These are phyloP conservation scores for Tiliqua scincoides DNA, from an alignment of 2,113 vertebrate species.

Conservation along the genomic window DNA sequence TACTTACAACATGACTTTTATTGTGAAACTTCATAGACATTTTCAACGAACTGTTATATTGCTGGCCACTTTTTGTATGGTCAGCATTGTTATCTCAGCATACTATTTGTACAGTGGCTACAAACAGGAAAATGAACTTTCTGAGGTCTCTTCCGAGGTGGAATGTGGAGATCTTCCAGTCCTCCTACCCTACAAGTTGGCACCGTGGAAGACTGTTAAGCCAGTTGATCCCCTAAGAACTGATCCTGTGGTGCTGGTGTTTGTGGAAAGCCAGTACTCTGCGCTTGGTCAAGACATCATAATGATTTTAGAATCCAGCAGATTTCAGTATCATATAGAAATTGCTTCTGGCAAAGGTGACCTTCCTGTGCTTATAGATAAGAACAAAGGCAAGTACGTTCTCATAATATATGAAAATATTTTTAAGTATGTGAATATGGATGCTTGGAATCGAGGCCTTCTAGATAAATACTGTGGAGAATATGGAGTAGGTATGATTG, in stretches of 20 bases:
- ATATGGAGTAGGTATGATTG: conserved; percentile 79
- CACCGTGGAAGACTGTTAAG: conserved; percentile 68
- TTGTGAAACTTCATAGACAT: conserved; percentile 83
- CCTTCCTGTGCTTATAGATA: conserved; percentile 79
- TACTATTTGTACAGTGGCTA: conserved; percentile 83
- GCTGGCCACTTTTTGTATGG: conserved; percentile 82
- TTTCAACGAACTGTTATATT: conserved; percentile 83
- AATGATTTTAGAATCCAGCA: conserved; percentile 79
- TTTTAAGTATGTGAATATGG: conserved; percentile 81
- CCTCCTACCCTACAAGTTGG: conserved; percentile 58
- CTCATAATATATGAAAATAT: conserved; percentile 84
- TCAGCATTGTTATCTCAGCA: conserved; percentile 82
- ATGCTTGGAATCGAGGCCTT: conserved; percentile 82
- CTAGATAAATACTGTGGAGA: conserved; percentile 83
- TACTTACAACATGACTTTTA: conserved; percentile 76
- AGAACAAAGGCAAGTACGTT: conserved; percentile 77
- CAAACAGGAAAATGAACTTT: conserved; percentile 79
- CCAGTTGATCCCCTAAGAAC: conserved; percentile 66
- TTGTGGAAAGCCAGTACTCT: conserved; percentile 85
- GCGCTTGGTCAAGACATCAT: conserved; percentile 82
- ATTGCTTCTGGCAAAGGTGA: conserved; percentile 83
- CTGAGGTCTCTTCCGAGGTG: conserved; percentile 72
- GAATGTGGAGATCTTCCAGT: conserved; percentile 75
- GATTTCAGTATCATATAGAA: conserved; percentile 80
- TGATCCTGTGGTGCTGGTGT: conserved; percentile 79